These are phyloP conservation scores for Syrmaticus mikado DNA, from an alignment of 2,113 vertebrate species.

Conservation along the genomic window DNA sequence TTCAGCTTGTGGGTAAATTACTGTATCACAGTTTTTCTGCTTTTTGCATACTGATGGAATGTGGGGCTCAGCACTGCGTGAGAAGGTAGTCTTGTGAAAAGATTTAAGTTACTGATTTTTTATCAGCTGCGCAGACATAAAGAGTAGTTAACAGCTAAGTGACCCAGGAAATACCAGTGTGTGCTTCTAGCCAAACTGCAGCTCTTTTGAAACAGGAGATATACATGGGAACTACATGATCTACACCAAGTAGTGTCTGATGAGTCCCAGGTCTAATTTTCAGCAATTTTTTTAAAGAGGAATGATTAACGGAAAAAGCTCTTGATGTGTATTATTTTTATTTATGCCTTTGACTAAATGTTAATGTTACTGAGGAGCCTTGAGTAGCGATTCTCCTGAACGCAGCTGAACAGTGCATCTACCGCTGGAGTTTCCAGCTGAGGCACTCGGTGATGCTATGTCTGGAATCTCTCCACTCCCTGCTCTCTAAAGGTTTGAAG, in stretches of 20 bases:
- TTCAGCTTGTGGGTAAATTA: not conserved
- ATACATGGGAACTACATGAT: not conserved
- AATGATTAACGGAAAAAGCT: not conserved
- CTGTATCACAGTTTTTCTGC: not conserved
- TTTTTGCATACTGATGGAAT: not conserved
- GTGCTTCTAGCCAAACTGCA: not conserved
- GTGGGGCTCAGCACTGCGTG: not conserved
- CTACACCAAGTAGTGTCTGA: not conserved
- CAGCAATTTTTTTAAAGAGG: not conserved
- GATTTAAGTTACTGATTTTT: not conserved
- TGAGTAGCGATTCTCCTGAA: not conserved
- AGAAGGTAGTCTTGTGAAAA: not conserved
- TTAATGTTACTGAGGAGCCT: not conserved
- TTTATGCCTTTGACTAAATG: not conserved
- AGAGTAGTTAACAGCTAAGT: not conserved
- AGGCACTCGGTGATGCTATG: not conserved
- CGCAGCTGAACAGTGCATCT: slow-evolving; percentile 4
- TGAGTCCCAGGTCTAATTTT: not conserved
- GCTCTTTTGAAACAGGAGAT: not conserved
- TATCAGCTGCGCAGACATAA: not conserved
- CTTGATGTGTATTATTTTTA: not conserved
- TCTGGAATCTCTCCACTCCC: slow-evolving; percentile 30
- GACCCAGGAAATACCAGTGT: not conserved
- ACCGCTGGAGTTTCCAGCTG: slow-evolving; percentile 29
- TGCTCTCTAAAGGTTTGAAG: slow-evolving; percentile 15